These are phyloP conservation scores for Syrmaticus mikado DNA, from an alignment of 2,113 vertebrate species.

Conservation along the genomic window DNA sequence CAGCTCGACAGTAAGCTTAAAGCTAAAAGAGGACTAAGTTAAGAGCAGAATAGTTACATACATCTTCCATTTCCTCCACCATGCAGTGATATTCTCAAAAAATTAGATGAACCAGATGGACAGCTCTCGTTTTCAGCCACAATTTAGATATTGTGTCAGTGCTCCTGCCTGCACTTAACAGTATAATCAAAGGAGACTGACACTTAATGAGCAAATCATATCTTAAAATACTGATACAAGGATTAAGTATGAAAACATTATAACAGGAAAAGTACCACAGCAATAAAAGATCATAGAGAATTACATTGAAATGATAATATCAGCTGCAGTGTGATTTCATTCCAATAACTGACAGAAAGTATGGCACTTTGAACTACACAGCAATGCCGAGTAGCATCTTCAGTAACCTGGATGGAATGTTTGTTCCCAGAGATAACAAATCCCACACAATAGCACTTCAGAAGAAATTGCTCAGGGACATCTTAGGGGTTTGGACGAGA, in stretches of 20 bases:
- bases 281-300: neutral
- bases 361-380: neutral
- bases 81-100: neutral
- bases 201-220: neutral
- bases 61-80: neutral
- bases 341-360: neutral
- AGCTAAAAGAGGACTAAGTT: neutral
- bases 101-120: neutral
- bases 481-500: neutral
- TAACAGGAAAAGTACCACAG: neutral
- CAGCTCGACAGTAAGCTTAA: neutral
- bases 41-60: neutral
- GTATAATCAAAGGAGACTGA: neutral
- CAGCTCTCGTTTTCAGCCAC: neutral
- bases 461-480: neutral
- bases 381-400: neutral
- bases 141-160: neutral
- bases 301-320: neutral
- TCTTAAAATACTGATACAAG: neutral
- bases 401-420: neutral
- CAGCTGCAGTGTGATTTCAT: neutral
- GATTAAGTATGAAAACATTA: neutral
- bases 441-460: neutral
- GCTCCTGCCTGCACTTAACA: neutral
- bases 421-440: neutral